phyloP scores from a whole-genome alignment of 2,888 invertebrate species.

The Macropis europaea region DNA sequence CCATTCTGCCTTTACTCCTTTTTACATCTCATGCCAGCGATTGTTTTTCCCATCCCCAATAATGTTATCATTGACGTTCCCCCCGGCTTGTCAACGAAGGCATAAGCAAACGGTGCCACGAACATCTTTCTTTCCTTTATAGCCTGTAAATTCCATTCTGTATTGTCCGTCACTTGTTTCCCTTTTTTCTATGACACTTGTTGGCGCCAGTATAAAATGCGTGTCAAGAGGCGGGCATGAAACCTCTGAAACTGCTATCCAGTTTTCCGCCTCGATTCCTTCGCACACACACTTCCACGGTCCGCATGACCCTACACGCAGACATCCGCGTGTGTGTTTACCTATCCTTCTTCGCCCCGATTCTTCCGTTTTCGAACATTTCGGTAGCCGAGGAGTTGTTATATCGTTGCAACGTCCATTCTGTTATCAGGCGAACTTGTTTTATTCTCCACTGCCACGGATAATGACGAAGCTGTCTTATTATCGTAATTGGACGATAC shows the following conservation, averaged over 20 bases:
- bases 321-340: not conserved
- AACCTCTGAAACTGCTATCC: too few relatives aligned
- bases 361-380: constrained; percentile 13
- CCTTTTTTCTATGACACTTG: constrained; percentile 4
- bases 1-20: not conserved
- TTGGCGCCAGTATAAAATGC: not conserved
- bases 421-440: constrained; percentile 12
- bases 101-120: not conserved
- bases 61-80: not conserved
- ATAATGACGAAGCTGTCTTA: constrained; percentile 40
- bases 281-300: too few relatives aligned
- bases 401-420: constrained; percentile 15
- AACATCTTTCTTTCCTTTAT: not conserved
- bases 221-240: too few relatives aligned
- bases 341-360: not conserved
- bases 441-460: constrained; percentile 34
- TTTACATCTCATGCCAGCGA: not conserved
- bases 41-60: not conserved
- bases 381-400: constrained; percentile 8
- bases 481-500: constrained; percentile 60
- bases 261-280: too few relatives aligned
- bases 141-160: not conserved
- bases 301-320: too few relatives aligned
- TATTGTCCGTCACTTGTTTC: not conserved
- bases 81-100: not conserved